Evolutionary conservation across 2,113 vertebrate species (phyloP).

Genomic region (Tetrax tetrax): DNA sequence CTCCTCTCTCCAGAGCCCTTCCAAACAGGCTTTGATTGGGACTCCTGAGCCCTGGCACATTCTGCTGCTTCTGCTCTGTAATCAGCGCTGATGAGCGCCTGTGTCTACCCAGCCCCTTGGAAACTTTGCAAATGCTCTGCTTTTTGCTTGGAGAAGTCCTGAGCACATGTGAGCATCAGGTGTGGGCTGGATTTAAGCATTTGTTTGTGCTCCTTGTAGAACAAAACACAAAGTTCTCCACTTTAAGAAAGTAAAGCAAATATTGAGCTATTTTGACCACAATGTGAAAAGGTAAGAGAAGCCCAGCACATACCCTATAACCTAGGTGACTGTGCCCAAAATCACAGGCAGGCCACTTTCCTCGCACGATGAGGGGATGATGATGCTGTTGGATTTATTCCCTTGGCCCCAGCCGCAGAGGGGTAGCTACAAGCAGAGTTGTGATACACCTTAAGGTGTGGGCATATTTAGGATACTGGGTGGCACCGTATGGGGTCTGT

Average conservation of each 20-base stretch:
- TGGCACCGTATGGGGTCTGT: background rate
- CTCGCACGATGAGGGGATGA: rapidly evolving
- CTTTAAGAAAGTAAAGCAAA: background rate
- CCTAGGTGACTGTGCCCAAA: background rate
- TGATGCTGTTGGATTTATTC: background rate
- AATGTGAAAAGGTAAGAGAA: background rate
- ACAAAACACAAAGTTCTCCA: background rate
- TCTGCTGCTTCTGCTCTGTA: background rate
- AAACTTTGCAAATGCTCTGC: background rate
- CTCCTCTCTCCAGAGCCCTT: conserved; percentile 23
- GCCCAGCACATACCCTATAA: background rate
- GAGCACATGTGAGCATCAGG: background rate
- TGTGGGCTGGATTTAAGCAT: background rate
- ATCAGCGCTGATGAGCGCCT: background rate
- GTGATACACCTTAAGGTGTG: rapidly evolving
- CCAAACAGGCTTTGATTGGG: background rate
- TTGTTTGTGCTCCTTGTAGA: background rate
- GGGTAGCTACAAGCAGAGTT: background rate
- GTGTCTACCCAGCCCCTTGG: background rate
- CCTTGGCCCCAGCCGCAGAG: rapidly evolving
- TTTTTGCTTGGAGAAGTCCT: background rate
- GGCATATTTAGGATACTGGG: background rate
- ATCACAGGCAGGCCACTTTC: rapidly evolving
- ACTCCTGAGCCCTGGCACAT: background rate
- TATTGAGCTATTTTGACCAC: background rate